phyloP scores from a whole-genome alignment of 64 coral and sea anemone genomes.

The Dendronephthya gigantea region DNA sequence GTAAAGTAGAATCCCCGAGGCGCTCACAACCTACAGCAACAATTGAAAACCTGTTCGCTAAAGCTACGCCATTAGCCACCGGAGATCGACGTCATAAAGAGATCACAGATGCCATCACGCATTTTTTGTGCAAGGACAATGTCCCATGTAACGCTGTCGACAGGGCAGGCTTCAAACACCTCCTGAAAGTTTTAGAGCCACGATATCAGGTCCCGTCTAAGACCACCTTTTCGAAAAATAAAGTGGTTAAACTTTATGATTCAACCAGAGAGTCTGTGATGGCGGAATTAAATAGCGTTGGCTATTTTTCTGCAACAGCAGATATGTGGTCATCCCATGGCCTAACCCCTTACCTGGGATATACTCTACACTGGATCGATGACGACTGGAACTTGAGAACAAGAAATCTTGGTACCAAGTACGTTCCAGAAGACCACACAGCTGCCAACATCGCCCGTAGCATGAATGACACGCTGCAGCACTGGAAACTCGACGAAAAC shows the following conservation, averaged over 20 bases:
- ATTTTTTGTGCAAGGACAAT: slow-evolving; percentile 9
- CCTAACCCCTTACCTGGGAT: neutral
- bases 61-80: too few relatives aligned
- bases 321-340: neutral
- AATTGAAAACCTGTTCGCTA: too few relatives aligned
- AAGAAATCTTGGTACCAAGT: neutral
- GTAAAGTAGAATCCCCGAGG: too few relatives aligned
- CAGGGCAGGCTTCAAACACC: neutral
- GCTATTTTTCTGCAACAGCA: neutral
- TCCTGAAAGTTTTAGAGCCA: neutral
- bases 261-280: neutral
- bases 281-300: neutral
- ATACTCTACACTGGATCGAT: neutral
- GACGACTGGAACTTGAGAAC: neutral
- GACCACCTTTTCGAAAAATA: neutral
- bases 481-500: neutral
- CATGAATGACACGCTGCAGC: neutral
- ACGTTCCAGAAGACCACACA: neutral
- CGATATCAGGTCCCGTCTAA: neutral
- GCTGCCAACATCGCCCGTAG: neutral
- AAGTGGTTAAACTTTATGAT: slow-evolving; percentile 9
- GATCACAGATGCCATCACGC: neutral
- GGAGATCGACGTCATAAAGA: too few relatives aligned
- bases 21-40: too few relatives aligned
- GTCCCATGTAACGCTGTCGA: neutral